Conservation (phyloP, 2,888 invertebrate species). For the Neoitamus cyanurus region DNA sequence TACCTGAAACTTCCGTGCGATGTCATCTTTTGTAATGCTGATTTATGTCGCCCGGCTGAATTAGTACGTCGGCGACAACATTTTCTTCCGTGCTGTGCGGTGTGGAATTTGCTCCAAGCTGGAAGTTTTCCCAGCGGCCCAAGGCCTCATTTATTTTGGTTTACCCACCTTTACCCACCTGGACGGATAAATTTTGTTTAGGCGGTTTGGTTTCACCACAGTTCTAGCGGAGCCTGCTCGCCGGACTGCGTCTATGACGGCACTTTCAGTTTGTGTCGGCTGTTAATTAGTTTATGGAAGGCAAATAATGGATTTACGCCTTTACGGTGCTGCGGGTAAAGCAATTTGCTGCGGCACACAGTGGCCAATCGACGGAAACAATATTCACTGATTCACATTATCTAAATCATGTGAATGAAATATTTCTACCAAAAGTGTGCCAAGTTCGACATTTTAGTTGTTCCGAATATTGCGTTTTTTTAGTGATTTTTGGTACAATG, state of each 20-base stretch:
- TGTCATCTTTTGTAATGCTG: background rate
- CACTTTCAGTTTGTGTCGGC: background rate
- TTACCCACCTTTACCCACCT: background rate
- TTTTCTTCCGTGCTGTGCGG: background rate
- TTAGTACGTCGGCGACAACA: background rate
- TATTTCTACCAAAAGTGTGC: no score
- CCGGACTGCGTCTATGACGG: background rate
- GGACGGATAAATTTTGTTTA: background rate
- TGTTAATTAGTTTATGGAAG: background rate
- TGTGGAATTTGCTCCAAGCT: background rate
- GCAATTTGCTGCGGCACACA: background rate
- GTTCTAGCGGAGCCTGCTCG: background rate
- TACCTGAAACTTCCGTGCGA: background rate
- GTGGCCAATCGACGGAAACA: no score
- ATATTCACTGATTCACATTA: no score
- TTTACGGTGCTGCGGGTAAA: background rate
- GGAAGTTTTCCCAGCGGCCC: background rate
- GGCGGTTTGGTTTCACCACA: background rate
- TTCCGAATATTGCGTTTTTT: no score
- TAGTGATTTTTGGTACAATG: no score
- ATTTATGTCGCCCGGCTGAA: background rate
- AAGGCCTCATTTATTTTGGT: background rate
- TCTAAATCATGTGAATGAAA: no score
- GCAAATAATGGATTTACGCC: background rate
- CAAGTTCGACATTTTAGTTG: no score